Evolutionary conservation across 2,797 vertebrate species (phyloP).

Genomic region (Discoglossus pictus): DNA sequence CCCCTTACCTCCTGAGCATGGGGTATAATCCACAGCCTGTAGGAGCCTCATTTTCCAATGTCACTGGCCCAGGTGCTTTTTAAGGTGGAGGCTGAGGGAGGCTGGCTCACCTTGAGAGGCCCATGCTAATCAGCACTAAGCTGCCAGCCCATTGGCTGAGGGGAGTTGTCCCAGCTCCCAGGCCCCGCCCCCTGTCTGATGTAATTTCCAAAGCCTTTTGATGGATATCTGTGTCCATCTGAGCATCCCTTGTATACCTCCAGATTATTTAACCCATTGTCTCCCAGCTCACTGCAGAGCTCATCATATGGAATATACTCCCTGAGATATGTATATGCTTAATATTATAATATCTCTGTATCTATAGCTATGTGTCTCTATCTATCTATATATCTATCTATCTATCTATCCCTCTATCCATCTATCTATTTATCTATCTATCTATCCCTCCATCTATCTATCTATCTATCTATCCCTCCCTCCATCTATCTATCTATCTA

Average conservation of each 20-base stretch:
- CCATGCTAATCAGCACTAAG: constrained; percentile 55
- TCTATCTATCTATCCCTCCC: too few relatives aligned
- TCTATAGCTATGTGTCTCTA: too few relatives aligned
- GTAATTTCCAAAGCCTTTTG: constrained; percentile 39
- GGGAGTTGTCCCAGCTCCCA: constrained; percentile 66
- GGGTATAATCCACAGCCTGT: constrained; percentile 61
- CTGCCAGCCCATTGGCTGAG: constrained; percentile 65
- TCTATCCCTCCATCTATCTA: too few relatives aligned
- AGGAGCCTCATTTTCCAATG: constrained; percentile 51
- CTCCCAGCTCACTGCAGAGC: not conserved
- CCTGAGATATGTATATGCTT: too few relatives aligned
- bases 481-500: too few relatives aligned
- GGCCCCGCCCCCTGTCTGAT: constrained; percentile 59
- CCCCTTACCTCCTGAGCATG: constrained; percentile 59
- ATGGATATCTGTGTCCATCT: constrained; percentile 36
- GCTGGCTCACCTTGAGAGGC: constrained; percentile 55
- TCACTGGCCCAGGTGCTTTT: constrained; percentile 58
- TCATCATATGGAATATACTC: not conserved
- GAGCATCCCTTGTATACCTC: constrained; percentile 5
- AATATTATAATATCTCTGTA: too few relatives aligned
- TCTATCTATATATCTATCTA: too few relatives aligned
- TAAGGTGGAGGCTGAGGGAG: constrained; percentile 58
- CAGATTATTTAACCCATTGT: constrained; percentile 22
- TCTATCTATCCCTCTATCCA: too few relatives aligned
- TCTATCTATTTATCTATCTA: too few relatives aligned